Percentiles rank a stretch among this genome's conserved stretches.
Conservation (phyloP, 2,797 vertebrate species). For the Takifugu ocellatus region DNA sequence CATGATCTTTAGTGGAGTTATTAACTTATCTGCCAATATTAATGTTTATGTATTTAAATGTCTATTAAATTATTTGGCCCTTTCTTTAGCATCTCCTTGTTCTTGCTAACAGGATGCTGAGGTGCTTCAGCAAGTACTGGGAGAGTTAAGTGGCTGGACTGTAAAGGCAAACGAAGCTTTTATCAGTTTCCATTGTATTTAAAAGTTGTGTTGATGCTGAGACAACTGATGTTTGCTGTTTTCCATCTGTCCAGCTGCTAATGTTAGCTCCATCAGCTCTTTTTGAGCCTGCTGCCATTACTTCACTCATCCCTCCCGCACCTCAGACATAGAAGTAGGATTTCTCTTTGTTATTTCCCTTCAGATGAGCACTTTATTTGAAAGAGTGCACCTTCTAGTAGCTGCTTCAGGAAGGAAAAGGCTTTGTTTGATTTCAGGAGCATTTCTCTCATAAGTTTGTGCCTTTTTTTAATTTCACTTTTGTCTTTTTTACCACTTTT, state of each 20-base stretch:
- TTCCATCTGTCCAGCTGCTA: no score
- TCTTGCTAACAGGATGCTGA: no score
- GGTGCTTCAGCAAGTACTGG: no score
- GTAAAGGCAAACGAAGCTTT: no score
- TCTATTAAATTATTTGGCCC: not conserved
- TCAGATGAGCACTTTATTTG: constrained; percentile 3
- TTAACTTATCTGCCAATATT: constrained; percentile 81
- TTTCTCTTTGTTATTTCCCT: not conserved
- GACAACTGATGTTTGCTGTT: no score
- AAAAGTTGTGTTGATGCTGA: no score
- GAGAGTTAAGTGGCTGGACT: no score
- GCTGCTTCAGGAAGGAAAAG: constrained; percentile 36
- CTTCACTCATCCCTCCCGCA: not conserved
- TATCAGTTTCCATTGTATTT: no score
- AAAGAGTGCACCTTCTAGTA: constrained; percentile 4
- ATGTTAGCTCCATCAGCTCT: no score
- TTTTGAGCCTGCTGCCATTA: no score
- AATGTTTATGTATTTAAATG: constrained; percentile 54
- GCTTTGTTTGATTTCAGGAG: constrained; percentile 61
- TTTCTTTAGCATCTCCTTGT: no score
- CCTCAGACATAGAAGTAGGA: not conserved
- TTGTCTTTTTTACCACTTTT: constrained; percentile 81
- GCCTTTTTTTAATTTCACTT: constrained; percentile 85
- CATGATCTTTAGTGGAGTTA: constrained; percentile 80
- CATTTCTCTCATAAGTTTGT: constrained; percentile 81